Evolutionary conservation across 2,888 invertebrate genomes (phyloP).

Genomic region (Neelides folsomi): DNA sequence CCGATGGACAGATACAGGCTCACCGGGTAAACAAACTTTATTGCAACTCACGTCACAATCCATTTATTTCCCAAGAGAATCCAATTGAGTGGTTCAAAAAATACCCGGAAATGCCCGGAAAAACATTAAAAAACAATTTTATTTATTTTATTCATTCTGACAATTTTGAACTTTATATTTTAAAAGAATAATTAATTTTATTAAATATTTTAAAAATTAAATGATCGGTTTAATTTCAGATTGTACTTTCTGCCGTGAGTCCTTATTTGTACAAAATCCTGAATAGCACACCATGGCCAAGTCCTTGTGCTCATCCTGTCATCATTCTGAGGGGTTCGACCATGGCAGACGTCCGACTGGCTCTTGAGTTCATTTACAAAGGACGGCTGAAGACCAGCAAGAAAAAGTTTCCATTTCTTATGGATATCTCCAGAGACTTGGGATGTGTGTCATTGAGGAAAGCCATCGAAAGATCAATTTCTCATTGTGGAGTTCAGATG

Average conservation of each 20-base stretch:
- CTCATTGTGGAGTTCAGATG: constrained; percentile 15
- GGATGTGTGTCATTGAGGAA: constrained; percentile 13
- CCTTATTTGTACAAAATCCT: constrained; percentile 16
- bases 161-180: no score
- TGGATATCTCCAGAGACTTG: constrained; percentile 16
- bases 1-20: constrained; percentile 20
- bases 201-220: background rate
- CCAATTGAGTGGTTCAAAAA: no score
- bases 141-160: no score
- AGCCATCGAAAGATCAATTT: constrained; percentile 12
- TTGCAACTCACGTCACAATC: no score
- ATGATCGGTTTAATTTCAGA: constrained; percentile 6
- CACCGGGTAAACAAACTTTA: constrained; percentile 15
- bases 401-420: constrained; percentile 10
- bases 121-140: no score
- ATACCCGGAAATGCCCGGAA: no score
- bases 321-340: constrained; percentile 13
- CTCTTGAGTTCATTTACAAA: constrained; percentile 20
- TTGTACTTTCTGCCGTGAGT: constrained; percentile 18
- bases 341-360: constrained; percentile 11
- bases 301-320: constrained; percentile 23
- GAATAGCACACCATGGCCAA: constrained; percentile 13
- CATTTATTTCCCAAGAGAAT: no score
- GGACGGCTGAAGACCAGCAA: constrained; percentile 12
- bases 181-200: no score